Conservation (phyloP, 2,113 vertebrate genomes). For the Vulpes lagopus region DNA sequence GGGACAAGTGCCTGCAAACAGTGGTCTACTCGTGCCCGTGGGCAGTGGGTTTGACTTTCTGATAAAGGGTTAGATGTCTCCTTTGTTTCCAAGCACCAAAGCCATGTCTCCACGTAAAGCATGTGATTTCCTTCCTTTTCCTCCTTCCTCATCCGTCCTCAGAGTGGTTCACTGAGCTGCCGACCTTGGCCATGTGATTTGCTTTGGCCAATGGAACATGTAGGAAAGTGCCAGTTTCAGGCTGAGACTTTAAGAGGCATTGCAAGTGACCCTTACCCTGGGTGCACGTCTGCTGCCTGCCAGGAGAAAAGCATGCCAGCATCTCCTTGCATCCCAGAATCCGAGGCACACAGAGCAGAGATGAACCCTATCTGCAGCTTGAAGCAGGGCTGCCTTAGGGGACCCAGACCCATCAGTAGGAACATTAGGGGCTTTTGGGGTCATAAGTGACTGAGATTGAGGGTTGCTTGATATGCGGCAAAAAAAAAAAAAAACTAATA, state of each 20-base stretch:
- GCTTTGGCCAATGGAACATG: not conserved
- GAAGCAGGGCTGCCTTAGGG: not conserved
- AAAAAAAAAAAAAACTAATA: not conserved
- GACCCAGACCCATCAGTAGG: too few species aligned
- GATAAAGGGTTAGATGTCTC: rapidly evolving
- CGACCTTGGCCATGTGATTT: not conserved
- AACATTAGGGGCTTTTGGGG: not conserved
- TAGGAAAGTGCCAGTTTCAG: rapidly evolving
- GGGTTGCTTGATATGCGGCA: not conserved
- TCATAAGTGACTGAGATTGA: not conserved
- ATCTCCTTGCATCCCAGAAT: not conserved
- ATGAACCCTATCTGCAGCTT: not conserved
- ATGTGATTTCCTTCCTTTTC: not conserved
- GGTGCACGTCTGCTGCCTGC: too few species aligned
- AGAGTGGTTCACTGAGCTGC: rapidly evolving
- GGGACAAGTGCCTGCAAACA: not conserved
- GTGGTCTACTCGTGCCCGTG: rapidly evolving
- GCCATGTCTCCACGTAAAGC: rapidly evolving
- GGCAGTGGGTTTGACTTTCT: not conserved
- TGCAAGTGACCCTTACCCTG: rapidly evolving
- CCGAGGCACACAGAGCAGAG: not conserved
- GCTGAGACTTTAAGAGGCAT: not conserved
- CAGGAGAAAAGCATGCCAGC: rapidly evolving
- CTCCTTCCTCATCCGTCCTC: not conserved
- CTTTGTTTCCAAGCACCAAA: not conserved